These are phyloP conservation scores for Amia ocellicauda DNA, from an alignment of 2,113 vertebrate species.

Conservation along the genomic window DNA sequence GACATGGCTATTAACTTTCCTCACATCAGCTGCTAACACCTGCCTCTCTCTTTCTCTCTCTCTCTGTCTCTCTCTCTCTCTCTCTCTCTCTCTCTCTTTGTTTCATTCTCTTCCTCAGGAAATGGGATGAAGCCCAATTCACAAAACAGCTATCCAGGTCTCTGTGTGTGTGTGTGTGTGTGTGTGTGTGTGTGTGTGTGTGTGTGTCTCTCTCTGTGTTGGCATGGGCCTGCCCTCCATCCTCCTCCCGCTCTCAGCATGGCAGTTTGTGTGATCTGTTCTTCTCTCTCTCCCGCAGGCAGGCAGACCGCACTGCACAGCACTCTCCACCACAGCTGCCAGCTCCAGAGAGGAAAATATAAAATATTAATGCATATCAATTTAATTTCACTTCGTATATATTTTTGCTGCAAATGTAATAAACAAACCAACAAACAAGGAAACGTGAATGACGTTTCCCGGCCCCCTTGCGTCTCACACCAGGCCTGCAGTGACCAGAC, in stretches of 20 bases:
- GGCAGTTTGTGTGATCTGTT: constrained; percentile 5
- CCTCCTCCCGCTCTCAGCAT: background rate
- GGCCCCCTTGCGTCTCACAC: too few relatives aligned
- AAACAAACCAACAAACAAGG: too few relatives aligned
- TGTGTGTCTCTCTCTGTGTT: constrained; percentile 10
- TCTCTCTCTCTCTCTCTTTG: constrained; percentile 31
- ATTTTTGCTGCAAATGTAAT: too few relatives aligned
- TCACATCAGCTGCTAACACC: constrained; percentile 7
- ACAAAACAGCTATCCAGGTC: constrained; percentile 65
- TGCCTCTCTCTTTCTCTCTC: constrained; percentile 8
- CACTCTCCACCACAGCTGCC: too few relatives aligned
- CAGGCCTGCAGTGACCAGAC: too few relatives aligned
- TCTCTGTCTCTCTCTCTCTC: constrained; percentile 31
- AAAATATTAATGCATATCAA: too few relatives aligned
- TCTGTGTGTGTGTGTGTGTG: constrained; percentile 37
- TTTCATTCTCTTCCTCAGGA: constrained; percentile 47
- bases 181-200: constrained; percentile 35
- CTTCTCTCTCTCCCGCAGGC: background rate
- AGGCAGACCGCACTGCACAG: too few relatives aligned
- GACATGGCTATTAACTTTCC: background rate
- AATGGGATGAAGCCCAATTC: constrained; percentile 55
- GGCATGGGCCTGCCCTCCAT: background rate
- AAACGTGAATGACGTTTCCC: too few relatives aligned
- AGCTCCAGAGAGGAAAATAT: too few relatives aligned
- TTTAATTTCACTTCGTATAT: too few relatives aligned